Percentiles rank a stretch among this genome's conserved stretches.
Evolutionary conservation across 2,888 invertebrate genomes (phyloP).

Genomic region (Dynastes hyllus): DNA sequence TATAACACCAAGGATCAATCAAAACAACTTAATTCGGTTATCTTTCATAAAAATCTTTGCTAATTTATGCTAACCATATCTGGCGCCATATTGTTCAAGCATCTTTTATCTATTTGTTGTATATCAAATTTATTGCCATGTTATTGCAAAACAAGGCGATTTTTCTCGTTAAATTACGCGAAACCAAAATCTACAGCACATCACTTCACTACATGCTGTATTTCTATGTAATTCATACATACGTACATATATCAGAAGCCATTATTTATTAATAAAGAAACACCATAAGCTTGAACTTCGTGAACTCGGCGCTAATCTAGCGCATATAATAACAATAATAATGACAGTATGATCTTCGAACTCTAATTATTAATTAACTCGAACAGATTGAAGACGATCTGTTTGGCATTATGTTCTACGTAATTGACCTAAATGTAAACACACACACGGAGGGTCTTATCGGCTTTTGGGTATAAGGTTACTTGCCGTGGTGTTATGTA

Average conservation of each 20-base stretch:
- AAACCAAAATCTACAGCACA: neutral
- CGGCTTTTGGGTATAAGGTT: neutral
- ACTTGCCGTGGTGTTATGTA: constrained; percentile 5
- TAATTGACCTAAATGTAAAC: constrained; percentile 44
- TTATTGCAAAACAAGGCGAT: neutral
- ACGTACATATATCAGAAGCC: neutral
- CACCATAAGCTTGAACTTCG: constrained; percentile 9
- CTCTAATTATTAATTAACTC: constrained; percentile 44
- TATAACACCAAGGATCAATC: too few relatives aligned
- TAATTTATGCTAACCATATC: too few relatives aligned
- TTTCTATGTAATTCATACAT: too few relatives aligned
- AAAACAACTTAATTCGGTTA: too few relatives aligned
- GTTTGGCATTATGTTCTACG: constrained; percentile 24
- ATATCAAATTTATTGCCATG: constrained; percentile 1
- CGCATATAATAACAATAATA: constrained; percentile 21
- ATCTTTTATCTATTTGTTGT: neutral
- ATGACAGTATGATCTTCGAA: constrained; percentile 32
- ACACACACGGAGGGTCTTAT: constrained; percentile 18
- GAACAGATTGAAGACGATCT: constrained; percentile 27
- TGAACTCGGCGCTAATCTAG: constrained; percentile 23
- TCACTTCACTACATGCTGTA: too few relatives aligned
- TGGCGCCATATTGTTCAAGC: too few relatives aligned
- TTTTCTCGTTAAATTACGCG: neutral
- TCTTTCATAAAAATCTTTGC: too few relatives aligned
- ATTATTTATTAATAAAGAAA: constrained; percentile 1